Conservation (phyloP, 2,797 vertebrate species). For the Dromococcyx pavoninus region DNA sequence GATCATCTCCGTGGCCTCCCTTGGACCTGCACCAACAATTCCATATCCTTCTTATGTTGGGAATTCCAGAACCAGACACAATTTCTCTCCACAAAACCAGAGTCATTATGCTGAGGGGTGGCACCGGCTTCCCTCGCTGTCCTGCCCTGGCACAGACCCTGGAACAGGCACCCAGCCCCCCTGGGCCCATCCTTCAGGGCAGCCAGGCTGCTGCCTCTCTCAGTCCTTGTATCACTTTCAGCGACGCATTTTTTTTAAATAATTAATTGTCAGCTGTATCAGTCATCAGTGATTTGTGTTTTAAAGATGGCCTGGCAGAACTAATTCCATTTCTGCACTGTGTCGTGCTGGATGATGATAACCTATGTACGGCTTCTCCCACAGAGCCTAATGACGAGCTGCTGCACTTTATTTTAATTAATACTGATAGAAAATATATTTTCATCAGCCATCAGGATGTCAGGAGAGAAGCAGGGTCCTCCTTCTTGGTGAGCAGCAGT, state of each 20-base stretch:
- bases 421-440: constrained; percentile 50
- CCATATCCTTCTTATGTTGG: too few relatives aligned
- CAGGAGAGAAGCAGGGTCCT: background rate
- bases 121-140: fast-evolving
- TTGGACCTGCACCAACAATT: too few relatives aligned
- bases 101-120: fast-evolving
- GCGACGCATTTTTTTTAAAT: background rate
- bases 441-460: constrained; percentile 25
- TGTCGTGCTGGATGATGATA: constrained; percentile 10
- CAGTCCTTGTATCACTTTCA: background rate
- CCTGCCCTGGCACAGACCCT: fast-evolving
- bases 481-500: background rate
- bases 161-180: background rate
- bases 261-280: constrained; percentile 22
- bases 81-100: background rate
- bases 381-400: background rate
- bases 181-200: background rate
- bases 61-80: too few relatives aligned
- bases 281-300: constrained; percentile 24
- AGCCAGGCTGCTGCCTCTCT: background rate
- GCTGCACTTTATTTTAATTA: constrained; percentile 64
- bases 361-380: constrained; percentile 27
- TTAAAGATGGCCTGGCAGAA: constrained; percentile 30
- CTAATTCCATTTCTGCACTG: constrained; percentile 19
- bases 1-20: too few relatives aligned